phyloP scores from a whole-genome alignment of 2,113 vertebrate species.

The Pachypanchax playfairii region DNA sequence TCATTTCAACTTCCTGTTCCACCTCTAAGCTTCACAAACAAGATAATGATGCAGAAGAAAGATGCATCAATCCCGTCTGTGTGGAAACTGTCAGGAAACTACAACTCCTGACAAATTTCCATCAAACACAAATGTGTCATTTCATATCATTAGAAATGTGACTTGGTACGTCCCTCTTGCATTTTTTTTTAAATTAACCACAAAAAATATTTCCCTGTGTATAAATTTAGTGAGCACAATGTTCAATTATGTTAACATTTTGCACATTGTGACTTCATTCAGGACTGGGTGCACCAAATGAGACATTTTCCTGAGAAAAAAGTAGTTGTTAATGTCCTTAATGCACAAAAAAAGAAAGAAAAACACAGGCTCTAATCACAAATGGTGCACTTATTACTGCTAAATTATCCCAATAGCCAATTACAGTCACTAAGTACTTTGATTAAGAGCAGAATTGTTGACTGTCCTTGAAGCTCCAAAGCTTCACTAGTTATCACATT shows the following conservation, averaged over 20 bases:
- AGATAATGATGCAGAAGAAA: neutral
- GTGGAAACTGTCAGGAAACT: neutral
- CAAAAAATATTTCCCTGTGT: neutral
- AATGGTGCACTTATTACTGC: constrained; percentile 3
- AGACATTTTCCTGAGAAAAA: neutral
- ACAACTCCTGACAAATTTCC: neutral
- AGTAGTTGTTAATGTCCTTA: neutral
- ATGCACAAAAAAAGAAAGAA: neutral
- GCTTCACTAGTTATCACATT: neutral
- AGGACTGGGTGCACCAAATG: neutral
- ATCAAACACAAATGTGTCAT: constrained; percentile 5
- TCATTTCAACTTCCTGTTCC: too few relatives aligned
- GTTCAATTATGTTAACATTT: constrained; percentile 14
- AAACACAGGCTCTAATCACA: neutral
- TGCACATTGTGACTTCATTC: neutral
- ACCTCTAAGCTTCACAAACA: too few relatives aligned
- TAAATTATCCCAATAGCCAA: neutral
- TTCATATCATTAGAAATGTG: neutral
- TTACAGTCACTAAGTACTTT: neutral
- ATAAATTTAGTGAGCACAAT: neutral
- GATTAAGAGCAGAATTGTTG: neutral
- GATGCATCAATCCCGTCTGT: too few relatives aligned
- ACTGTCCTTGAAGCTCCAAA: neutral
- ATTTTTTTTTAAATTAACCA: constrained; percentile 1
- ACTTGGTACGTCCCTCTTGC: neutral